These are phyloP conservation scores for Coenonympha arcania DNA, from an alignment of 2,888 invertebrate species.

Conservation along the genomic window DNA sequence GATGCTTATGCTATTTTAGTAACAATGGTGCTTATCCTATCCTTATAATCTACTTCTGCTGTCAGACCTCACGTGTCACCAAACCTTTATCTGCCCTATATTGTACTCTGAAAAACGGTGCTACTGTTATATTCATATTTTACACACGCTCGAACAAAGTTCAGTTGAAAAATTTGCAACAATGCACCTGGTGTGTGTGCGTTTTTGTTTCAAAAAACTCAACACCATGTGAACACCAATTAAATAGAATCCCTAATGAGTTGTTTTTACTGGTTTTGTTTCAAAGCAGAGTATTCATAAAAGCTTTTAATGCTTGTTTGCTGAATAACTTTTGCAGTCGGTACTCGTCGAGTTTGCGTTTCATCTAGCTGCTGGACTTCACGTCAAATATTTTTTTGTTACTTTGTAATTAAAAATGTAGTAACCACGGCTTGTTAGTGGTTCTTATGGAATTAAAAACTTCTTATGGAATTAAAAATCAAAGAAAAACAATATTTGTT, in stretches of 20 bases:
- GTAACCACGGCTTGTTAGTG: not conserved
- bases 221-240: not conserved
- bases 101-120: not conserved
- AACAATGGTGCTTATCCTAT: too few relatives aligned
- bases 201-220: not conserved
- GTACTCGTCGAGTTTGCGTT: conserved; percentile 5
- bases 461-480: too few relatives aligned
- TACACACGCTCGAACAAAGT: not conserved
- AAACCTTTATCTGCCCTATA: not conserved
- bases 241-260: conserved; percentile 7
- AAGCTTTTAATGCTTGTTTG: conserved; percentile 12
- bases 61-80: too few relatives aligned
- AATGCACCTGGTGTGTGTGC: not conserved
- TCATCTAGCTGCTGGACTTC: conserved; percentile 8
- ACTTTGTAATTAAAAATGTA: conserved; percentile 4
- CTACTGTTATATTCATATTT: not conserved
- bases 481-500: too few relatives aligned
- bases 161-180: not conserved
- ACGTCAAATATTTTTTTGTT: not conserved
- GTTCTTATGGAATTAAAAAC: too few relatives aligned
- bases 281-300: conserved; percentile 5
- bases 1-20: too few relatives aligned
- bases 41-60: too few relatives aligned
- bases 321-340: conserved; percentile 9
- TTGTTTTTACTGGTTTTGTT: conserved; percentile 2